Percentiles rank a stretch among this genome's conserved stretches.
Conservation (phyloP, 30 jellyfish, hydroid and myxozoan species). For the Aurelia sp. region DNA sequence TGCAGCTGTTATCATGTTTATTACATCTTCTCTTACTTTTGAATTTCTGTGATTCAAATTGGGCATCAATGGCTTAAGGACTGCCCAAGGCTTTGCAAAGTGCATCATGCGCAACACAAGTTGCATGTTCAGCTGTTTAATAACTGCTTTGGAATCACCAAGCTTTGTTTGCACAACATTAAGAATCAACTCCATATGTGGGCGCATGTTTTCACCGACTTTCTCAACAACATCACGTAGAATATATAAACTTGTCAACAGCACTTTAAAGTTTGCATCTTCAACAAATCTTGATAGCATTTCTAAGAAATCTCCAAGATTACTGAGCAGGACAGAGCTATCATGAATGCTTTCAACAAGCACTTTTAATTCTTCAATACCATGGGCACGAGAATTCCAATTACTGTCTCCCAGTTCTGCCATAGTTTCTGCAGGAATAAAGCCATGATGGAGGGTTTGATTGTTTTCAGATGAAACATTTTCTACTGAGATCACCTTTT, state of each 20-base stretch:
- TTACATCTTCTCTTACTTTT: slow-evolving; percentile 74
- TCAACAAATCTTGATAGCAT: slow-evolving; percentile 61
- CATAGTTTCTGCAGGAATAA: slow-evolving; percentile 79
- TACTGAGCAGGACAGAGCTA: slow-evolving; percentile 20
- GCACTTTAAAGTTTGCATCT: slow-evolving; percentile 81
- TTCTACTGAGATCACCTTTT: slow-evolving; percentile 27
- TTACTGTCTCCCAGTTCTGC: slow-evolving; percentile 62
- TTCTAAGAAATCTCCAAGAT: slow-evolving; percentile 65
- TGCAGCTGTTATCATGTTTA: slow-evolving; percentile 84
- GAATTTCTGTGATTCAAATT: slow-evolving; percentile 68
- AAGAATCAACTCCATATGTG: slow-evolving; percentile 67
- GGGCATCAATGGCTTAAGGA: slow-evolving; percentile 70
- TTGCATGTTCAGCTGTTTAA: slow-evolving; percentile 72
- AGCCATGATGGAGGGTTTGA: slow-evolving; percentile 72
- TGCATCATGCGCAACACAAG: slow-evolving; percentile 78
- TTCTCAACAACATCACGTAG: slow-evolving; percentile 60
- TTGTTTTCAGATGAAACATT: slow-evolving; percentile 21
- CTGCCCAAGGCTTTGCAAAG: slow-evolving; percentile 71
- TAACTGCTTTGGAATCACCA: slow-evolving; percentile 80
- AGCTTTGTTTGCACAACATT: slow-evolving; percentile 69
- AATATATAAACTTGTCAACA: slow-evolving; percentile 72
- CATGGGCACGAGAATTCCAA: slow-evolving; percentile 87
- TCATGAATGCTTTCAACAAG: slow-evolving; percentile 48
- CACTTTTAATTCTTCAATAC: slow-evolving; percentile 66
- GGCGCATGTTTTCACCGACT: slow-evolving; percentile 63